A percentile compares a stretch with the other conserved stretches of the same genome.
phyloP scores from a whole-genome alignment of 2,797 vertebrate genomes.

The Gobionotothen gibberifrons region DNA sequence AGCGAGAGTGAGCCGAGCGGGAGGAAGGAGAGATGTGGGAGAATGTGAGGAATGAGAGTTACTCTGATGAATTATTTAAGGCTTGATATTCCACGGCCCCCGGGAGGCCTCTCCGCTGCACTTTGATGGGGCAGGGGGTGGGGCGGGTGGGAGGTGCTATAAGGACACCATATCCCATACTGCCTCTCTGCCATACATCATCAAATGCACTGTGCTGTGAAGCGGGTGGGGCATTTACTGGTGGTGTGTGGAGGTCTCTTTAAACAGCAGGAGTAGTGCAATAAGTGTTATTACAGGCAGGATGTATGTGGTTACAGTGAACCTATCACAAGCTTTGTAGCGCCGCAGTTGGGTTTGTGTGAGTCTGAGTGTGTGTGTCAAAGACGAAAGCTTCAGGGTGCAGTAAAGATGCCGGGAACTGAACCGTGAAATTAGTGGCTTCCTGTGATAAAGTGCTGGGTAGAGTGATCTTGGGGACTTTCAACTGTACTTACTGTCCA shows the following conservation, averaged over 20 bases:
- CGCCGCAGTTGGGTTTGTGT: neutral
- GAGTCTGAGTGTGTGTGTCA: conserved; percentile 6
- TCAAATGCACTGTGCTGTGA: conserved; percentile 29
- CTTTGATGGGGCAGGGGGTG: conserved; percentile 58
- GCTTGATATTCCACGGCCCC: conserved; percentile 71
- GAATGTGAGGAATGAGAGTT: conserved; percentile 71
- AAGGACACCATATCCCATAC: conserved; percentile 62
- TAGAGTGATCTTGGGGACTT: conserved; percentile 33
- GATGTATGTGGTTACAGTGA: conserved; percentile 25
- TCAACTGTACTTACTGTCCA: conserved; percentile 82
- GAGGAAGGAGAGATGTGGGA: conserved; percentile 63
- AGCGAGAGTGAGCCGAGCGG: conserved; percentile 20
- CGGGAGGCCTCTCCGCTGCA: conserved; percentile 65
- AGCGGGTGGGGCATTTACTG: conserved; percentile 32
- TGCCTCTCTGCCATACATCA: conserved; percentile 44
- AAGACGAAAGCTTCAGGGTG: conserved; percentile 34
- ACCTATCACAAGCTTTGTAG: conserved; percentile 23
- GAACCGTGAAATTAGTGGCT: conserved; percentile 55
- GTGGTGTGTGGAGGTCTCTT: conserved; percentile 34
- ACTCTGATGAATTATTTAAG: conserved; percentile 83
- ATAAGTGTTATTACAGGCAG: conserved; percentile 38
- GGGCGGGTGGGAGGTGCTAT: conserved; percentile 36
- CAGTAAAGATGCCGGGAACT: conserved; percentile 21
- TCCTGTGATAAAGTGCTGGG: conserved; percentile 55
- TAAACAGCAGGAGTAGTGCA: conserved; percentile 39